Evolutionary conservation across 2,888 invertebrate genomes (phyloP).

Genomic region (Strigamia crassipes): DNA sequence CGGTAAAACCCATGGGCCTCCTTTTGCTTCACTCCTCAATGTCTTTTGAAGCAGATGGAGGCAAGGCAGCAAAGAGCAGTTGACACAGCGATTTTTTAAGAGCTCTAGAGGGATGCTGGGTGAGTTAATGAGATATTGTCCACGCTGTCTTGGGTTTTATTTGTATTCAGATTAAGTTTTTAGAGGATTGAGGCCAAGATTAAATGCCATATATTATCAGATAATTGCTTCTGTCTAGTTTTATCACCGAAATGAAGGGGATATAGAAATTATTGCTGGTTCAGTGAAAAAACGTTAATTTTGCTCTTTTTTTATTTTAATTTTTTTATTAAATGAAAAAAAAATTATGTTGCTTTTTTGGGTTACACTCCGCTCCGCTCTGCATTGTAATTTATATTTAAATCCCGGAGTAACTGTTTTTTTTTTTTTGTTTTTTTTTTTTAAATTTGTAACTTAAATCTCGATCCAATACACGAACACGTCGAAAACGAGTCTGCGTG

Average conservation of each 20-base stretch:
- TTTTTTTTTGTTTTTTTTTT: not conserved
- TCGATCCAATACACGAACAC: not conserved
- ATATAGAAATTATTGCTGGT: not conserved
- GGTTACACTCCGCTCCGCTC: too few relatives aligned
- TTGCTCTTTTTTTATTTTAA: too few relatives aligned
- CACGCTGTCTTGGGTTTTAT: slow-evolving; percentile 19
- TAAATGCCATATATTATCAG: slow-evolving; percentile 28
- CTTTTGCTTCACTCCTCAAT: slow-evolving; percentile 34
- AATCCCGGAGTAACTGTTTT: not conserved
- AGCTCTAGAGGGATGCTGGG: slow-evolving; percentile 17
- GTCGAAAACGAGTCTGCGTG: not conserved
- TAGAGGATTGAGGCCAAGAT: not conserved
- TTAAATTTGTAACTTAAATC: not conserved
- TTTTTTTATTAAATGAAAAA: too few relatives aligned
- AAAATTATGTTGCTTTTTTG: too few relatives aligned
- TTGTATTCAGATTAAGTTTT: slow-evolving; percentile 42
- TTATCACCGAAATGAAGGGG: slow-evolving; percentile 2
- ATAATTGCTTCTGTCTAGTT: not conserved
- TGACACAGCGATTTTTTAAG: slow-evolving; percentile 40
- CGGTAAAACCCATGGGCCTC: slow-evolving; percentile 31
- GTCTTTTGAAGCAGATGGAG: slow-evolving; percentile 38
- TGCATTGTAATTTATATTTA: too few relatives aligned
- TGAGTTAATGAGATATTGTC: slow-evolving; percentile 38
- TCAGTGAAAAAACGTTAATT: too few relatives aligned
- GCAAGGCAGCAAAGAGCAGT: slow-evolving; percentile 28